phyloP scores from a whole-genome alignment of 2,113 vertebrate species.

The Myocastor coypus region DNA sequence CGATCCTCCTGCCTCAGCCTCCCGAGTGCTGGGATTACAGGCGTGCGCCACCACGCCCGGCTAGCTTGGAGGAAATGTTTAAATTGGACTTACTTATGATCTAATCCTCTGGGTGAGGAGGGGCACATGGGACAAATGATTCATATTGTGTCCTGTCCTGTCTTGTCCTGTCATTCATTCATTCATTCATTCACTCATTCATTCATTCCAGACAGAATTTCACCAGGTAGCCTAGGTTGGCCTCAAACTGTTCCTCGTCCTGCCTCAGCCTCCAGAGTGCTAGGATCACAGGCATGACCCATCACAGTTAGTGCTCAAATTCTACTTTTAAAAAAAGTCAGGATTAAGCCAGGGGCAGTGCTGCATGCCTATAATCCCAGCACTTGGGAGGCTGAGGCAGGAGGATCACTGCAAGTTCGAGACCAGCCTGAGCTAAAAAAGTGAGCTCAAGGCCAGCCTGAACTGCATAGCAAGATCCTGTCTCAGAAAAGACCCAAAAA shows the following conservation, averaged over 20 bases:
- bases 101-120: not conserved
- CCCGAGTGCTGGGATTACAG: too few relatives aligned
- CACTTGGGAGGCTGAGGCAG: too few relatives aligned
- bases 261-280: not conserved
- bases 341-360: too few relatives aligned
- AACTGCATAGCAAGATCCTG: too few relatives aligned
- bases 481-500: too few relatives aligned
- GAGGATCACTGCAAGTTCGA: too few relatives aligned
- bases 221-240: not conserved
- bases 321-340: not conserved
- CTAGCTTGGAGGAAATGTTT: not conserved
- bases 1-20: too few relatives aligned
- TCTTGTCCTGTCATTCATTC: not conserved
- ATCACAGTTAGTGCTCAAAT: not conserved
- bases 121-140: not conserved
- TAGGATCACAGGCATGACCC: not conserved
- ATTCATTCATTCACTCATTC: not conserved
- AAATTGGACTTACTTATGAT: conserved; percentile 48
- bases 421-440: too few relatives aligned
- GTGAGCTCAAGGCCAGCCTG: too few relatives aligned
- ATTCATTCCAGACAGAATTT: not conserved
- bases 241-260: not conserved
- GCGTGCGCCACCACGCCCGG: too few relatives aligned
- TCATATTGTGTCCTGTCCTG: too few relatives aligned
- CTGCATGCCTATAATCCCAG: too few relatives aligned